phyloP scores from a whole-genome alignment of 2,888 invertebrate genomes.

The Mystacides longicornis region DNA sequence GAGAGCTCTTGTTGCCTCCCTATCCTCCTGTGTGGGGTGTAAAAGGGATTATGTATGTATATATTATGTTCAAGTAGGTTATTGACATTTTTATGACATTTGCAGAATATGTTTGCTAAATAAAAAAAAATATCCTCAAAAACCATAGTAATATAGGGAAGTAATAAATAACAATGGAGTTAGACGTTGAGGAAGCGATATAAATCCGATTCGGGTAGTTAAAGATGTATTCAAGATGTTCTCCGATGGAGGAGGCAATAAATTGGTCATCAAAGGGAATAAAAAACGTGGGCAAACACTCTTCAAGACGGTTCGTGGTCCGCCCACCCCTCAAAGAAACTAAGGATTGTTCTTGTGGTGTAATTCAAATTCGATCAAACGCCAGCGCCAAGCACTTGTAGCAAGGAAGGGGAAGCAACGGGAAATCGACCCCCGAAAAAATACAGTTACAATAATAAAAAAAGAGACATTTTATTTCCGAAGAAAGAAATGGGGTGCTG shows the following conservation, averaged over 20 bases:
- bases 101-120: too few relatives aligned
- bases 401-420: neutral
- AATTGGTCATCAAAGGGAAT: constrained; percentile 15
- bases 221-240: neutral
- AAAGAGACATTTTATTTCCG: neutral
- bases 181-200: neutral
- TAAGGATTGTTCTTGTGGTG: constrained; percentile 5
- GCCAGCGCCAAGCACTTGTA: constrained; percentile 12
- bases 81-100: too few relatives aligned
- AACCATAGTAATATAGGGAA: too few relatives aligned
- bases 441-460: neutral
- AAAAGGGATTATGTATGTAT: too few relatives aligned
- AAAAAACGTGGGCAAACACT: constrained; percentile 8
- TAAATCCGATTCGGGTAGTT: constrained; percentile 7
- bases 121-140: too few relatives aligned
- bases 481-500: too few relatives aligned
- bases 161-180: neutral
- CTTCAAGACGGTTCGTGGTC: neutral
- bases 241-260: constrained; percentile 3
- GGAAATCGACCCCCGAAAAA: constrained; percentile 4
- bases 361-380: constrained; percentile 26
- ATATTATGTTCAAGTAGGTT: too few relatives aligned
- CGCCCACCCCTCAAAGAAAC: neutral
- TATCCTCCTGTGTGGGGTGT: too few relatives aligned
- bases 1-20: too few relatives aligned